Percentiles rank a stretch among this genome's conserved stretches.
Conservation (phyloP, 92 coral and sea anemone species). For the Zoanthus sociatus region DNA sequence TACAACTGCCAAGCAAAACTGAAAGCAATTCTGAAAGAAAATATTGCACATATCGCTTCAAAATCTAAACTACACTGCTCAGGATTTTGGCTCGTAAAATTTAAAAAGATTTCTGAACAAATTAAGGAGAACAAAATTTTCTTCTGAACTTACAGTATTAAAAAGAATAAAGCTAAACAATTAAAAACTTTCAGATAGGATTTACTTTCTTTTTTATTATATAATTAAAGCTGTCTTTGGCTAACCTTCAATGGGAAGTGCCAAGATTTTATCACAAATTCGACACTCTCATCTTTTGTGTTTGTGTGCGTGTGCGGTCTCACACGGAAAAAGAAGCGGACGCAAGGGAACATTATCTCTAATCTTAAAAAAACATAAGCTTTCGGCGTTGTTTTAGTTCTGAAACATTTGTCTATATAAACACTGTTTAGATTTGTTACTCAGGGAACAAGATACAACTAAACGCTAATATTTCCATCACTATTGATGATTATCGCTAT, state of each 20-base stretch:
- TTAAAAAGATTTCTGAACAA: neutral
- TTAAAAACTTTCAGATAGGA: neutral
- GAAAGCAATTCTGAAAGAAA: too few species aligned
- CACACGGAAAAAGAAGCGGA: neutral
- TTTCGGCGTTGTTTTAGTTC: neutral
- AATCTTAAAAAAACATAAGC: neutral
- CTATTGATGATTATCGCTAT: neutral
- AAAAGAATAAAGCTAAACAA: neutral
- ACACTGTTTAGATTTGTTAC: neutral
- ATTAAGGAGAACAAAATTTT: neutral
- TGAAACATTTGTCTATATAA: neutral
- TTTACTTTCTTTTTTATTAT: neutral
- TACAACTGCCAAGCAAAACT: too few species aligned
- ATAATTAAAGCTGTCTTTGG: neutral
- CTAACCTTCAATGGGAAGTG: neutral
- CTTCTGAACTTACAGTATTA: neutral
- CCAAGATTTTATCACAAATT: neutral
- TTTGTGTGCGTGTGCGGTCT: conserved; percentile 6
- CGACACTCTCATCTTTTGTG: neutral
- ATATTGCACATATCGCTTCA: too few species aligned
- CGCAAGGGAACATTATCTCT: neutral
- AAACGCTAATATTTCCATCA: neutral
- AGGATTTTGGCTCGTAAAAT: neutral
- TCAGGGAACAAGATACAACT: neutral
- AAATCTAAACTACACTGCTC: too few species aligned